Base-by-base conservation (phyloP, 2,888 invertebrate species). In the Eumerus sabulonum region DNA sequence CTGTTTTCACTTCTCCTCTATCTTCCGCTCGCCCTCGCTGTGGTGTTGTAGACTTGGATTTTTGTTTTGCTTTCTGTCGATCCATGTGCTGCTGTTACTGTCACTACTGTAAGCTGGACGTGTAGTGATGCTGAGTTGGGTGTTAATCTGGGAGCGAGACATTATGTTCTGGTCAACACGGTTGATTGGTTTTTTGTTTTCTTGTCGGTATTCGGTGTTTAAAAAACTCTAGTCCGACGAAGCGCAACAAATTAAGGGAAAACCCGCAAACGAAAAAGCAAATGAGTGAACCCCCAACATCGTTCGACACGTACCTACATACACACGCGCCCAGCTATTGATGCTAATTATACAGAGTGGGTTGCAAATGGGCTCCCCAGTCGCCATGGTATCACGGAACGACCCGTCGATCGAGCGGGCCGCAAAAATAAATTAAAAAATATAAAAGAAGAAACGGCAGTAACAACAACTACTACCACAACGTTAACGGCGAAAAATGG, bases 321-420 rank as follows among this genome's bases (percentile, higher is more conserved):
- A 45, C 45, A 72, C 76, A 76, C 64, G 54, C 45, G 16, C 72
- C 66, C 76, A 66, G 72, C 72, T 66, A 66, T 44, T 45, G 62
- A 54, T 57, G 71, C 63, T 76, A 76, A 76, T 71, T 71, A 76
- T 76, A 76, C 76, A 53, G 64, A 76, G 76, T 76, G 76, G 76
- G 76, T 62, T 76, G 76, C 64, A 72, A 66, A 76, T 76, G 66
- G 76, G 71, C 71, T 60, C 59, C 76, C 71, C 71, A 66, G 66
- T 76, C 70, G 40, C 59, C 71, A 76, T 71, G 66, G 64, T 54
- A 76, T 66, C 60, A 50, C 48, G 64, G 48, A 71, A 3, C 35
- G 2, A 11, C 63, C 63, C 70, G 63, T 50, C 40, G 27, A 60
- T 51, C 45, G 16, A n/a, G n/a, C n/a, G n/a, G n/a, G 68, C 60